A percentile compares a stretch with the other conserved stretches of the same genome.
Evolutionary conservation across 2,113 vertebrate genomes (phyloP).

Genomic region (Cranoglanis bouderius): DNA sequence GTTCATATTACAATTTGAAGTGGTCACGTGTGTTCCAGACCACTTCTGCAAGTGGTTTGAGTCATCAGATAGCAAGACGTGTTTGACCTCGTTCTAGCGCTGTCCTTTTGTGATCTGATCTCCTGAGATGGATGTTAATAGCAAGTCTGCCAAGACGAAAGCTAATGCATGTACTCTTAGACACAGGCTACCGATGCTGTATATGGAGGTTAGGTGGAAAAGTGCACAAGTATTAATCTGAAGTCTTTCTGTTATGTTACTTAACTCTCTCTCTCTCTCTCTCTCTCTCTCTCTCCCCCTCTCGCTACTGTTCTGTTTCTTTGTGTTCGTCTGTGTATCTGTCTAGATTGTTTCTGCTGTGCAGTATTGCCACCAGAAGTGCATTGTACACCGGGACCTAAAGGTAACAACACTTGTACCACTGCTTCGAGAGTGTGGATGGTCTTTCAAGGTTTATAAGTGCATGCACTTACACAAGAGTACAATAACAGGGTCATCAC

Average conservation of each 20-base stretch:
- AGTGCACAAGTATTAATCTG: neutral
- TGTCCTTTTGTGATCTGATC: constrained; percentile 2
- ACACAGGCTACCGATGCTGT: neutral
- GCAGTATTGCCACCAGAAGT: constrained; percentile 94
- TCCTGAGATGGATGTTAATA: neutral
- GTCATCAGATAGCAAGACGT: neutral
- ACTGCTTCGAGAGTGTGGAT: neutral
- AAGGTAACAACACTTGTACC: constrained; percentile 75
- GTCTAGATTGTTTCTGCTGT: constrained; percentile 90
- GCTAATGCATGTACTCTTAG: constrained; percentile 13
- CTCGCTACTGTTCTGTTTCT: neutral
- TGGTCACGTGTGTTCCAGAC: neutral
- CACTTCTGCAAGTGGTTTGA: constrained; percentile 13
- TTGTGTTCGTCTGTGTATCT: neutral
- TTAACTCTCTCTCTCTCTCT: neutral
- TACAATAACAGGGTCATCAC: too few relatives aligned
- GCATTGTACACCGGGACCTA: constrained; percentile 90
- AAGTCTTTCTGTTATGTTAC: constrained; percentile 3
- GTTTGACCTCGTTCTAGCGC: neutral
- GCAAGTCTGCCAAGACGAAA: neutral
- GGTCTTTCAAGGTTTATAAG: neutral
- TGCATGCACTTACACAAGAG: neutral
- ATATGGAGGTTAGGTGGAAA: neutral
- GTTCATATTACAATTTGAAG: neutral
- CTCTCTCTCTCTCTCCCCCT: neutral